These are phyloP conservation scores for Platycheirus albimanus DNA, from an alignment of 2,888 invertebrate species.

Conservation along the genomic window DNA sequence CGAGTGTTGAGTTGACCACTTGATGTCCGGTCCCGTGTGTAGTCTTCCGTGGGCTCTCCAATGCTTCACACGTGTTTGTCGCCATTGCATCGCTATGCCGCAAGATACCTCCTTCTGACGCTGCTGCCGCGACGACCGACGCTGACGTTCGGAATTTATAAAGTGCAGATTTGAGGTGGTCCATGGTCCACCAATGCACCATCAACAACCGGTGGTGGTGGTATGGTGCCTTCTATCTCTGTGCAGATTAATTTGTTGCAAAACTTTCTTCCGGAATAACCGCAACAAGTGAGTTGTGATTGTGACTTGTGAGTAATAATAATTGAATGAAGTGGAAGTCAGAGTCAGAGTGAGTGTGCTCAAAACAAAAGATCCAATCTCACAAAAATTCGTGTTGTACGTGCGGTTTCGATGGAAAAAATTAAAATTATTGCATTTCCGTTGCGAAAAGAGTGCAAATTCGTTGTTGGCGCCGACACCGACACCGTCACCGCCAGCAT, in stretches of 20 bases:
- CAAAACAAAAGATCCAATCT: conserved; percentile 45
- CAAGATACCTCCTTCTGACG: conserved; percentile 7
- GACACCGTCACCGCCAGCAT: too few relatives aligned
- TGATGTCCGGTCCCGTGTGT: conserved; percentile 66
- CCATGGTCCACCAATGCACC: conserved; percentile 21
- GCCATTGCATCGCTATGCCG: background rate
- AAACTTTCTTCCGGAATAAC: conserved; percentile 60
- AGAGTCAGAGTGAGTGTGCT: conserved; percentile 6
- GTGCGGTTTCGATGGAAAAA: conserved; percentile 20
- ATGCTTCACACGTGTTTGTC: conserved; percentile 49
- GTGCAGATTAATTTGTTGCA: conserved; percentile 36
- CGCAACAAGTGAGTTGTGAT: conserved; percentile 28
- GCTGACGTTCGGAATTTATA: conserved; percentile 25
- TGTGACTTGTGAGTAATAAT: too few relatives aligned
- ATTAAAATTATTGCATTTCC: conserved; percentile 24
- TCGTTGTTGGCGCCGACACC: conserved; percentile 9
- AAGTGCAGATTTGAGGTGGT: background rate
- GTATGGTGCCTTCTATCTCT: conserved; percentile 38
- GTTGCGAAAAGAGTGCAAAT: conserved; percentile 58
- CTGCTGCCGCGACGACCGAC: too few relatives aligned
- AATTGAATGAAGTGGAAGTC: conserved; percentile 18
- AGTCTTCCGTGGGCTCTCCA: conserved; percentile 68
- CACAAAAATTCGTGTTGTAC: conserved; percentile 24
- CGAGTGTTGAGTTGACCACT: conserved; percentile 52
- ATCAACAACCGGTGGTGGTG: background rate